Evolutionary conservation across 2,888 invertebrate genomes (phyloP).

Genomic region (Lutraria lutraria): DNA sequence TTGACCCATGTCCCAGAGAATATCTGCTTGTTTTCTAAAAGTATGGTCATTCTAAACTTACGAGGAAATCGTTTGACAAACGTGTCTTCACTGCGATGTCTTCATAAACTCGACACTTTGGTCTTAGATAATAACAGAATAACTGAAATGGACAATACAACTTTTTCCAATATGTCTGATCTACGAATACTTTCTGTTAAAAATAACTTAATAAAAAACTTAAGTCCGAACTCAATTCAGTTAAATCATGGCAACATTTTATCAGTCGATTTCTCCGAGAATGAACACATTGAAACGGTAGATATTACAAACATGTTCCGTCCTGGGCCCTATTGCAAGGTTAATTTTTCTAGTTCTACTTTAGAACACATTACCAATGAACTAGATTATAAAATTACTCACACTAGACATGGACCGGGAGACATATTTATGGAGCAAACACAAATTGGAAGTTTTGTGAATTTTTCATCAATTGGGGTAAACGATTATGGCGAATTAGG

Average conservation of each 20-base stretch:
- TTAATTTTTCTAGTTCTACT: conserved; percentile 3
- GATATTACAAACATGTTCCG: conserved; percentile 12
- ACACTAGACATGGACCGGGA: conserved; percentile 10
- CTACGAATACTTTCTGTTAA: background rate
- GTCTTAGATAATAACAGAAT: conserved; percentile 5
- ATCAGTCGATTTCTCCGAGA: conserved; percentile 11
- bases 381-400: background rate
- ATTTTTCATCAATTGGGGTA: conserved; percentile 15
- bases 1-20: conserved; percentile 18
- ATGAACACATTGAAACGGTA: background rate
- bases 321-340: conserved; percentile 3
- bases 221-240: conserved; percentile 12
- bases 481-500: background rate
- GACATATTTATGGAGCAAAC: conserved; percentile 17
- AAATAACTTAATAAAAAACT: conserved; percentile 9
- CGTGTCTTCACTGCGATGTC: background rate
- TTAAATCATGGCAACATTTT: background rate
- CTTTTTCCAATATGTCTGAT: conserved; percentile 22
- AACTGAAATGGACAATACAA: conserved; percentile 16
- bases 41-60: conserved; percentile 8
- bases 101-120: conserved; percentile 18
- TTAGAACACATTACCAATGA: conserved; percentile 14
- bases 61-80: conserved; percentile 13
- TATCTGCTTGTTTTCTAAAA: background rate
- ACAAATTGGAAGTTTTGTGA: conserved; percentile 23